Conservation (phyloP, 1,140 invertebrate species). For the Brachionus asplanchnoidis region DNA sequence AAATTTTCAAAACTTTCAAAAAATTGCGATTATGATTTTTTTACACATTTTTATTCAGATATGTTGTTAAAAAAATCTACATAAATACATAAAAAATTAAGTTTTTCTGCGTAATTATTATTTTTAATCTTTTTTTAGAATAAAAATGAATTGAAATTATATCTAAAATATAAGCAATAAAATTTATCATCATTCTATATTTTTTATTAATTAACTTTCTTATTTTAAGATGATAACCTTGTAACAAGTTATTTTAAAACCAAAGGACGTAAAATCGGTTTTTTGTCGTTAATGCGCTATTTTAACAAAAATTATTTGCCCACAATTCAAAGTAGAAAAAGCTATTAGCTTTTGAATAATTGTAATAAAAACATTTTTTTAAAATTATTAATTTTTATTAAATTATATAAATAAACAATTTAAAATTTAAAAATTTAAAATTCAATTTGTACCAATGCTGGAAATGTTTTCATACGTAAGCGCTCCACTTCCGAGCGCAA, state of each 20-base stretch:
- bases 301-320: slow-evolving; percentile 75
- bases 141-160: background rate
- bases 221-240: slow-evolving; percentile 65
- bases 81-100: too few relatives aligned
- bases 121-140: too few relatives aligned
- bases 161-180: background rate
- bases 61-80: too few relatives aligned
- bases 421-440: slow-evolving; percentile 3
- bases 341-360: background rate
- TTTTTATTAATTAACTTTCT: background rate
- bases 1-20: too few relatives aligned
- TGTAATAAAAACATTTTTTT: background rate
- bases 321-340: slow-evolving; percentile 20
- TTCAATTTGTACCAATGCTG: slow-evolving; percentile 48
- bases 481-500: slow-evolving; percentile 56
- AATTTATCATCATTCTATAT: background rate
- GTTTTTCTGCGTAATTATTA: too few relatives aligned
- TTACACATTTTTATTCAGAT: too few relatives aligned
- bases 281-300: slow-evolving; percentile 74
- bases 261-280: slow-evolving; percentile 71
- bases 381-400: background rate
- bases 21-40: too few relatives aligned
- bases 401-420: background rate
- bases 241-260: slow-evolving; percentile 76
- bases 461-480: slow-evolving; percentile 57